Conservation (phyloP, 2,797 vertebrate species). For the Oryzias sinensis region DNA sequence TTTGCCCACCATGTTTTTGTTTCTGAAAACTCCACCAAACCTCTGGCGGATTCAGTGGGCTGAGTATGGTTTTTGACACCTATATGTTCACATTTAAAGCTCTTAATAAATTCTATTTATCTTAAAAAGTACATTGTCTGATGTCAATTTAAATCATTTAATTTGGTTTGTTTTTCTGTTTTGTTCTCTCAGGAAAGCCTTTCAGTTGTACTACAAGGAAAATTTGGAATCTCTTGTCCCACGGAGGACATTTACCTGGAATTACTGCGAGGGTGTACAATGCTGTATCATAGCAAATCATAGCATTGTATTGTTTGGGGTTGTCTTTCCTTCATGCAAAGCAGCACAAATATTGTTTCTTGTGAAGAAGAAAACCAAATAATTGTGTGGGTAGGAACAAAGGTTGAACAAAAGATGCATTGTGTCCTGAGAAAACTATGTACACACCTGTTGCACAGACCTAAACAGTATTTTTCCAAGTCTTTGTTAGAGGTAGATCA, state of each 20-base stretch:
- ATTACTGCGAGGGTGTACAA: conserved; percentile 66
- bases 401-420: conserved; percentile 25
- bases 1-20: conserved; percentile 98
- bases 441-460: conserved; percentile 28
- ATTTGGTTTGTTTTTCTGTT: conserved; percentile 6
- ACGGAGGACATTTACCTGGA: conserved; percentile 98
- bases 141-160: background rate
- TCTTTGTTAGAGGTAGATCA: conserved; percentile 48
- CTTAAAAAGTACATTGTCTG: background rate
- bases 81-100: too few species aligned
- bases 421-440: conserved; percentile 30
- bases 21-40: conserved; percentile 94
- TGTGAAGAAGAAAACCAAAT: conserved; percentile 23
- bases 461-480: too few species aligned
- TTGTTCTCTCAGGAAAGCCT: conserved; percentile 85
- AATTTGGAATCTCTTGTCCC: conserved; percentile 93
- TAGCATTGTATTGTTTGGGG: conserved; percentile 37
- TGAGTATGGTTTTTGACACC: conserved; percentile 58
- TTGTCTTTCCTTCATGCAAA: background rate
- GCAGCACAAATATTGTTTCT: conserved; percentile 28
- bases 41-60: conserved; percentile 92
- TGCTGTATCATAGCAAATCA: conserved; percentile 73
- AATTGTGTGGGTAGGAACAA: conserved; percentile 9
- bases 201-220: conserved; percentile 97
- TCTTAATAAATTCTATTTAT: too few species aligned